These are phyloP conservation scores for Plectus sambesii DNA, from an alignment of 1,140 invertebrate genomes.

Conservation along the genomic window DNA sequence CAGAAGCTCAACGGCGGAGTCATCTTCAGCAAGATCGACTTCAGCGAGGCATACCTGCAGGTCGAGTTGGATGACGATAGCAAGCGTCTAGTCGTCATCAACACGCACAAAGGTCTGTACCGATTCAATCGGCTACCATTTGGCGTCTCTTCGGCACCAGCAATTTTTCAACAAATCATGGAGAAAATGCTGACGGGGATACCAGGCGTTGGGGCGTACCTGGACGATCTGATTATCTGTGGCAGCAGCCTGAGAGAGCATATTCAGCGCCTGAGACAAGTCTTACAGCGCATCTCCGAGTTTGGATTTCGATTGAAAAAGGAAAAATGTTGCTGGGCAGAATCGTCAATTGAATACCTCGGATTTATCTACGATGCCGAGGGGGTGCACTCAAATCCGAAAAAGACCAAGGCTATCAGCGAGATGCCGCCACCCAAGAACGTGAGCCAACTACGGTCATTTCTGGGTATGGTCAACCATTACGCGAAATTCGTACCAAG, in stretches of 20 bases:
- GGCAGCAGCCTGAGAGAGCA: too few relatives aligned
- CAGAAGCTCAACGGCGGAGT: conserved; percentile 26
- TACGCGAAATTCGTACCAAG: conserved; percentile 15
- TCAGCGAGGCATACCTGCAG: conserved; percentile 30
- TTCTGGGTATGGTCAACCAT: conserved; percentile 26
- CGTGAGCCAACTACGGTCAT: conserved; percentile 19
- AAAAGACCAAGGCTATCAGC: conserved; percentile 14
- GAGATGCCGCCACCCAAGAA: conserved; percentile 24
- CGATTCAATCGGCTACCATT: conserved; percentile 45
- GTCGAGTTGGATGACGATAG: conserved; percentile 28
- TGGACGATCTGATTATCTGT: conserved; percentile 30
- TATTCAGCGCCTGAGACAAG: not conserved
- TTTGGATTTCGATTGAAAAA: conserved; percentile 11
- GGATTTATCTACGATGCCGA: conserved; percentile 13
- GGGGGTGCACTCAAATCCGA: conserved; percentile 13
- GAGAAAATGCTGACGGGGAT: conserved; percentile 44
- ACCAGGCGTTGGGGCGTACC: conserved; percentile 27
- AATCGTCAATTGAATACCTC: conserved; percentile 8
- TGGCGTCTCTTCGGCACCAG: conserved; percentile 49
- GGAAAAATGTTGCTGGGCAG: conserved; percentile 17
- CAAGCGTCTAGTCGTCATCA: conserved; percentile 23
- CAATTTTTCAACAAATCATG: conserved; percentile 51
- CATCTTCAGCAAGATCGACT: conserved; percentile 39
- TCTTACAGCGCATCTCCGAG: conserved; percentile 9
- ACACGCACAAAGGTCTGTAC: conserved; percentile 27